Evolutionary conservation across 2,113 vertebrate genomes (phyloP), one percentile per base, ranked within the genome.

Genomic region (Cyprinodon brontotheroides): DNA sequence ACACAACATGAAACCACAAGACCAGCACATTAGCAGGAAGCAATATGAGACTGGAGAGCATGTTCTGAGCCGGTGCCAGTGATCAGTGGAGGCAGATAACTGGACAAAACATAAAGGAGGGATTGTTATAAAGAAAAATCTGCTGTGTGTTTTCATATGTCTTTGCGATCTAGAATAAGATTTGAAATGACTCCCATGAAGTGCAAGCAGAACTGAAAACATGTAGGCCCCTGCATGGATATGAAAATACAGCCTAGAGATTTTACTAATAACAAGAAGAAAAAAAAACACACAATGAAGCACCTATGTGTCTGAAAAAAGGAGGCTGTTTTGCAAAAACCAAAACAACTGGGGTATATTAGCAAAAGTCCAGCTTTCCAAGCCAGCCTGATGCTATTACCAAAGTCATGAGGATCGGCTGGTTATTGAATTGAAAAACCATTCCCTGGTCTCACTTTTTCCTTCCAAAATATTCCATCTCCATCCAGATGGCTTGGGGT

Each of bases 301-400:
- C 62, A 79, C 72, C 64, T 80, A 61, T 50, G 57, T 72, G 78
- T 72, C 57, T 80, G 68, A 68, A 60, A 78, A 67, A 79, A 66
- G 77, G 79, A 75, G 65, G 81, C 70, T 83, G 76, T 86, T 82
- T 87, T 80, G 77, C 78, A 87, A 79, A 70, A 86, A 83, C 85
- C 74, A 86, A 90, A 91, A 89, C 85, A 91, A 91, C 82, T 90
- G 84, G 88, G 86, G 92, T 86, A 89, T 76, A 81, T 89, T 84
- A 87, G 61, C 86, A 73, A n/a, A 87, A 77, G 65, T 64, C 75
- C 77, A 78, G 63, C 84, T 88, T 87, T 91, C 86, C 88, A 89
- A 86, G 68, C 69, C 70, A 76, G 79, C 72, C 79, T 65, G 40
- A 84, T 70, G 76, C 79, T 45, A 87, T 87, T 85, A 89, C 86